A percentile compares a stretch with the other conserved stretches of the same genome.
phyloP scores from a whole-genome alignment of 2,888 invertebrate species.

The Pristionchus exspectatus region DNA sequence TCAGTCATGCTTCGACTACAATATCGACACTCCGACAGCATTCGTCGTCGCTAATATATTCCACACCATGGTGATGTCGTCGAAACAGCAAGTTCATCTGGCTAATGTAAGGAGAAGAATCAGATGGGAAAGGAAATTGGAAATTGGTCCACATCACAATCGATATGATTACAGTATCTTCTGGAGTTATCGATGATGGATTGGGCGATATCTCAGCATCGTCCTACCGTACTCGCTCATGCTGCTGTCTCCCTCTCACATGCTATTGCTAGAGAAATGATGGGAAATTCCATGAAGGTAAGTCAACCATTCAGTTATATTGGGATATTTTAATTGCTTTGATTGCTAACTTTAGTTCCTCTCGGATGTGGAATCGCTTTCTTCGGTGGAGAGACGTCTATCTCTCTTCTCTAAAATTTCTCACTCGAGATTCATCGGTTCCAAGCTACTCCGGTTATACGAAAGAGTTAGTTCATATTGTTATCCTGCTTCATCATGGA shows the following conservation, averaged over 20 bases:
- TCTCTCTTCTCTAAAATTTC: slow-evolving; percentile 8
- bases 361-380: slow-evolving; percentile 21
- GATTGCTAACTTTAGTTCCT: background rate
- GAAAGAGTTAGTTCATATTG: background rate
- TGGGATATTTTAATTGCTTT: background rate
- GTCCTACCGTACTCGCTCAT: slow-evolving; percentile 45
- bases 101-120: slow-evolving; percentile 35
- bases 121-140: background rate
- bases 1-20: slow-evolving; percentile 43
- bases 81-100: slow-evolving; percentile 55
- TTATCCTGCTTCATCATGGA: background rate
- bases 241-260: slow-evolving; percentile 47
- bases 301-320: background rate
- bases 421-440: background rate
- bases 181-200: slow-evolving; percentile 52
- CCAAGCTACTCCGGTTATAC: slow-evolving; percentile 1
- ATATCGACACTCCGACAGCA: slow-evolving; percentile 49
- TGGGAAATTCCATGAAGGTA: slow-evolving; percentile 26
- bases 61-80: slow-evolving; percentile 38
- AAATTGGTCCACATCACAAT: too few relatives aligned
- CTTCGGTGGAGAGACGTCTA: slow-evolving; percentile 31
- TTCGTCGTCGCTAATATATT: slow-evolving; percentile 47
- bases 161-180: slow-evolving; percentile 37
- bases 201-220: slow-evolving; percentile 26
- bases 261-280: background rate